Conservation (phyloP, 53 echinoderm and acorn worm species). For the Henricia sp. region DNA sequence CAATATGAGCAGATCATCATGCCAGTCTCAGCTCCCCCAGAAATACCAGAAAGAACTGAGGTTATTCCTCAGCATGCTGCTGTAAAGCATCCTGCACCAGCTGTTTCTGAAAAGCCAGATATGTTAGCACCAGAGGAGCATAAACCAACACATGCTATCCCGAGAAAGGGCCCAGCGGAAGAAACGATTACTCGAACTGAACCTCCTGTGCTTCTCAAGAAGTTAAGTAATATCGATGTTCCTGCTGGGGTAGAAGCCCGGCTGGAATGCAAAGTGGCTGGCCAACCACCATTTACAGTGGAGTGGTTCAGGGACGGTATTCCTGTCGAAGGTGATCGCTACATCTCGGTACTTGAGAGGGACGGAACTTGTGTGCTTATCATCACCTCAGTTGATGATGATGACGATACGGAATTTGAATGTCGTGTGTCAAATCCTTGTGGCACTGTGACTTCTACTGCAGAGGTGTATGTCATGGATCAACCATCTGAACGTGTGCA, state of each 20-base stretch:
- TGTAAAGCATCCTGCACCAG: slow-evolving; percentile 29
- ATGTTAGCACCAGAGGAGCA: background rate
- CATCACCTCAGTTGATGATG: slow-evolving; percentile 81
- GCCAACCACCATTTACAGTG: slow-evolving; percentile 71
- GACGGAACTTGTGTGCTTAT: slow-evolving; percentile 84
- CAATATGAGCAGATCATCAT: slow-evolving; percentile 38
- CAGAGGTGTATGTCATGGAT: slow-evolving; percentile 80
- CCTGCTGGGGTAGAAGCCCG: slow-evolving; percentile 70
- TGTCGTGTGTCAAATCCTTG: slow-evolving; percentile 83
- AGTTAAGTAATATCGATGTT: slow-evolving; percentile 77
- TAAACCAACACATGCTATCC: slow-evolving; percentile 9
- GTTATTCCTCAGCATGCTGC: slow-evolving; percentile 13
- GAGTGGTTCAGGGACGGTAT: slow-evolving; percentile 78
- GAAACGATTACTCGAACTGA: slow-evolving; percentile 15
- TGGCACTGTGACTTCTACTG: slow-evolving; percentile 82
- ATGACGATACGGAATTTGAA: slow-evolving; percentile 94
- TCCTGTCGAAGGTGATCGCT: slow-evolving; percentile 76
- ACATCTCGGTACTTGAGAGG: slow-evolving; percentile 66
- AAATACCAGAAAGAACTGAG: slow-evolving; percentile 42
- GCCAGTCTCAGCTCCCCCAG: background rate
- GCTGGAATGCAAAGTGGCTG: slow-evolving; percentile 75
- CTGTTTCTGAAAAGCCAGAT: slow-evolving; percentile 18
- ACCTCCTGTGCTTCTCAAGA: slow-evolving; percentile 69
- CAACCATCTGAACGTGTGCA: slow-evolving; percentile 22
- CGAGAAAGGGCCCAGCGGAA: slow-evolving; percentile 37